phyloP scores from a whole-genome alignment of 1,140 invertebrate species.

The silkworm (Bombyx mori) region ASM3026992v2 NC_085110.1:11062001-11062500 shows the following conservation, averaged over 20 bases:
- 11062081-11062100: too few relatives aligned
- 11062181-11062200: not conserved
- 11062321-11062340: slow-evolving; percentile 24
- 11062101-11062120: not conserved
- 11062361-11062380: slow-evolving; percentile 6
- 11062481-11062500: too few relatives aligned
- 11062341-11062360: slow-evolving; percentile 11
- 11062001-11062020: too few relatives aligned
- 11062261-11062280: not conserved
- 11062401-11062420: not conserved
- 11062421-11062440: too few relatives aligned
- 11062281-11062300: slow-evolving; percentile 1
- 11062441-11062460: too few relatives aligned
- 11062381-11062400: slow-evolving; percentile 1
- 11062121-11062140: not conserved
- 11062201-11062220: not conserved
- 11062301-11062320: slow-evolving; percentile 6
- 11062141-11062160: not conserved
- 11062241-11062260: not conserved
- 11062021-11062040: too few relatives aligned
- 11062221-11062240: not conserved
- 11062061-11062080: too few relatives aligned
- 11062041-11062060: too few relatives aligned
- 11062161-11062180: not conserved
- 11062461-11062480: too few relatives aligned